Evolutionary conservation across 2,888 invertebrate species (phyloP).

Genomic region (Amorpha juglandis): DNA sequence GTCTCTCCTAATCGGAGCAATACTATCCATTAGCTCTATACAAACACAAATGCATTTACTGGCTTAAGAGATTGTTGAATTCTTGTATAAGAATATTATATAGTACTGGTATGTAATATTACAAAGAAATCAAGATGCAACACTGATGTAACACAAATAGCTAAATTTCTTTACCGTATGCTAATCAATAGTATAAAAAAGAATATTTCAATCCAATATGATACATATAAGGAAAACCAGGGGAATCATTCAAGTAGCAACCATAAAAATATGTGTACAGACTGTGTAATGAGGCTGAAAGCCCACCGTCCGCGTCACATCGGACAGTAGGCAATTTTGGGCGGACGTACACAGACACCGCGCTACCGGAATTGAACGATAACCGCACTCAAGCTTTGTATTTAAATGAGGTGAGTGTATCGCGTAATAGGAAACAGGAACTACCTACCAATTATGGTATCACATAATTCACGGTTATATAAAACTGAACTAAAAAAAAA

Average conservation of each 20-base stretch:
- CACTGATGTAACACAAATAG: neutral
- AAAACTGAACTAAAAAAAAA: constrained; percentile 32
- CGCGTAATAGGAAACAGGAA: constrained; percentile 71
- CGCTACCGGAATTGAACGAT: constrained; percentile 53
- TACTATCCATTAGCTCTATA: neutral
- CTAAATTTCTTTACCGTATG: neutral
- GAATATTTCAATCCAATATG: too few relatives aligned
- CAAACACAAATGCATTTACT: too few relatives aligned
- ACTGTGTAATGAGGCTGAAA: constrained; percentile 39
- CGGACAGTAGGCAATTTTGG: constrained; percentile 41
- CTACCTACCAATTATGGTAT: constrained; percentile 53
- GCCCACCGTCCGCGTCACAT: neutral
- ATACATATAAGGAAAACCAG: neutral
- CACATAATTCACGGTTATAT: constrained; percentile 37
- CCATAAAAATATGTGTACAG: constrained; percentile 37
- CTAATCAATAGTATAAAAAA: too few relatives aligned
- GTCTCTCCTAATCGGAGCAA: neutral
- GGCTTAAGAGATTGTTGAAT: too few relatives aligned
- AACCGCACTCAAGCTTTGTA: constrained; percentile 57
- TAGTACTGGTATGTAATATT: too few relatives aligned
- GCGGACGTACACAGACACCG: constrained; percentile 42
- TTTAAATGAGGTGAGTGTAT: constrained; percentile 65
- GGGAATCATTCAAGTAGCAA: constrained; percentile 25
- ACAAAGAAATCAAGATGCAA: neutral
- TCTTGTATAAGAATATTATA: neutral